Evolutionary conservation across 2,888 invertebrate genomes (phyloP), one percentile per base, ranked within the genome.

Genomic region (Carpatolechia fugitivella): DNA sequence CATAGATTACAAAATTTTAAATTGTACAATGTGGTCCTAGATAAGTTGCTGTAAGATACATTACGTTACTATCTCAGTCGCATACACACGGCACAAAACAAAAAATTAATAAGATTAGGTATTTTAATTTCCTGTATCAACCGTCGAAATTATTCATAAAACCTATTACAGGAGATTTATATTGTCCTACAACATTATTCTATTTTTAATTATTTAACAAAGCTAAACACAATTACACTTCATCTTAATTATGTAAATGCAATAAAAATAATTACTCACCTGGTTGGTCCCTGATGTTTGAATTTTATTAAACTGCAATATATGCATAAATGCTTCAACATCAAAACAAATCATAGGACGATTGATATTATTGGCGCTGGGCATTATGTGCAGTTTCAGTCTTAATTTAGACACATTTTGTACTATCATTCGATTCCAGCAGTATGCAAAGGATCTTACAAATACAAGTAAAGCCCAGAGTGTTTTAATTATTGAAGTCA

Each of bases 101-200:
- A 55, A 59, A n/a, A 41, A 50, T 18, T 41, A 41, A 10, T 6
- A 24, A 3, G 6, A 29, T 35, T 57, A 56, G 53, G 47, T 41
- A n/a, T 24, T 69, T 75, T 72, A 66, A 75, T 81, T 79, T 80
- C 81, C 79, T 74, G 72, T 65, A 79, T 80, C 81, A 81, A 81
- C 66, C 63, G 77, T 82, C n/a, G n/a, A n/a, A n/a, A n/a, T n/a
- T n/a, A n/a, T n/a, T n/a, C 24, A 24, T 24, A 24, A 6, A 3
- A 24, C 24, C 6, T 24, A 24, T 4, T 18, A 14, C 16, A 20
- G 18, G 14, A 41, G 24, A 24, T 24, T 24, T 24, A 4, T 24
- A 24, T 24, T 24, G 24, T 6, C 24, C 6, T 24, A 24, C 24
- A 24, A 24, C 3, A 24, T 24, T 24, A 24, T 24, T 24, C 24